A percentile compares a stretch with the other conserved stretches of the same genome.
phyloP scores from a whole-genome alignment of 2,888 invertebrate species.

The Diabrotica balteata region DNA sequence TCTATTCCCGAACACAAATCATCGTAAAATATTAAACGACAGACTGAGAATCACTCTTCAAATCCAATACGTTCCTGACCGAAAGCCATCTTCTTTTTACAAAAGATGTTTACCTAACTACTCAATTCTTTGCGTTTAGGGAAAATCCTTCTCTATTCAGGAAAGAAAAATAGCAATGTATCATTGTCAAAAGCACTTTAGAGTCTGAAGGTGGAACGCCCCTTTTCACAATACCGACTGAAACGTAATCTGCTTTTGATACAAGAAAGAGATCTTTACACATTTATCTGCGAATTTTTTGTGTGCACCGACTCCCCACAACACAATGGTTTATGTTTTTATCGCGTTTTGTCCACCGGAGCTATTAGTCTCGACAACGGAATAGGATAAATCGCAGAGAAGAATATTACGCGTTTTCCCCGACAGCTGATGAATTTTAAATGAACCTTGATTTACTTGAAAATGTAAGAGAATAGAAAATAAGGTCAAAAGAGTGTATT shows the following conservation, averaged over 20 bases:
- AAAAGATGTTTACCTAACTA: neutral
- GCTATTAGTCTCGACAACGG: too few species aligned
- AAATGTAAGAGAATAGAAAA: too few species aligned
- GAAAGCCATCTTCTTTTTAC: neutral
- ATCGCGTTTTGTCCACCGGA: neutral
- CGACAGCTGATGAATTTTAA: too few species aligned
- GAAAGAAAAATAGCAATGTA: slow-evolving; percentile 1
- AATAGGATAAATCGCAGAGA: too few species aligned
- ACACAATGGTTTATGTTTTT: neutral
- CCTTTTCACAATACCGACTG: neutral
- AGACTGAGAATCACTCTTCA: too few species aligned
- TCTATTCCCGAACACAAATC: too few species aligned
- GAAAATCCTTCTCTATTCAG: neutral
- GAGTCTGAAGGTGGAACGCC: neutral
- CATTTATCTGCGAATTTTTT: neutral
- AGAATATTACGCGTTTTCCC: too few species aligned
- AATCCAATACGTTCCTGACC: neutral
- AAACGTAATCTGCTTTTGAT: neutral
- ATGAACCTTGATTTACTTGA: too few species aligned
- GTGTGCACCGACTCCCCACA: neutral
- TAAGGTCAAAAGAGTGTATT: too few species aligned
- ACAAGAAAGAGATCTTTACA: neutral
- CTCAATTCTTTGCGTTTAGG: neutral
- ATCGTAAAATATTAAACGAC: too few species aligned
- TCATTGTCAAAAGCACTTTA: neutral